Base-by-base conservation (phyloP, 2,888 invertebrate species). In the Acanthosepion lycidas region DNA sequence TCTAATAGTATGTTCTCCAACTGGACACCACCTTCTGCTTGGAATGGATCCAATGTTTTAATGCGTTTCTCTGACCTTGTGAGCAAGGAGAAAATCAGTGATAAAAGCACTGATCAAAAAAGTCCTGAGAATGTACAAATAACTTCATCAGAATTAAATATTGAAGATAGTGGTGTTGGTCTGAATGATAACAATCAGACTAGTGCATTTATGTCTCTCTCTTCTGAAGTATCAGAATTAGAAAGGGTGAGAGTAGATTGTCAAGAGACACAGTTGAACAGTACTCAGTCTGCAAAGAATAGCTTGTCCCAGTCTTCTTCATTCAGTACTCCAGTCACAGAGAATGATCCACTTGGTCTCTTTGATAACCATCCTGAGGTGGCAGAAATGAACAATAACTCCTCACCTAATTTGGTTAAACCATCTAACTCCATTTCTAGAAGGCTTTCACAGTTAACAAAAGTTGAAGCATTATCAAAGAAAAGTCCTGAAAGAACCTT, bases 301-400 rank as follows among this genome's bases (percentile, higher is more conserved):
- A 51, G n/a, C 23, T 64, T 64, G 78, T 23, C 92, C 49, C 42
- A 23, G 59, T 33, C 91, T n/a, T 94, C 64, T 33, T 93, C 92
- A 55, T 20, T 97, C 53, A 98, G 99, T 95, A 99, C 99, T 6
- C 98, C 99, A 0, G 99, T 99, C 0, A 98, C 99, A 0, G 98
- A 98, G 97, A 99, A 99, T 97, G 99, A 99, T 98, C 99, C 99
- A 0, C 98, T 99, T 49, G 99, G 99, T 15, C 99, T 99, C 9
- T 98, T 99, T 95, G 95, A 95, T 51, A 95, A 95, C 42, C 78
- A 59, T 42, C 33, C 91, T 33, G 64, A 92, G 9, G 92, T 51
- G n/a, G n/a, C 48, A 42, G 92, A 93, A 93, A 51, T 28, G 51
- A 93, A 93, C 26, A 93, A 93, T 53, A 93, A 93, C 33, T 93